These are phyloP conservation scores for Scyliorhinus canicula DNA, from an alignment of 2,797 vertebrate genomes.

Conservation along the genomic window DNA sequence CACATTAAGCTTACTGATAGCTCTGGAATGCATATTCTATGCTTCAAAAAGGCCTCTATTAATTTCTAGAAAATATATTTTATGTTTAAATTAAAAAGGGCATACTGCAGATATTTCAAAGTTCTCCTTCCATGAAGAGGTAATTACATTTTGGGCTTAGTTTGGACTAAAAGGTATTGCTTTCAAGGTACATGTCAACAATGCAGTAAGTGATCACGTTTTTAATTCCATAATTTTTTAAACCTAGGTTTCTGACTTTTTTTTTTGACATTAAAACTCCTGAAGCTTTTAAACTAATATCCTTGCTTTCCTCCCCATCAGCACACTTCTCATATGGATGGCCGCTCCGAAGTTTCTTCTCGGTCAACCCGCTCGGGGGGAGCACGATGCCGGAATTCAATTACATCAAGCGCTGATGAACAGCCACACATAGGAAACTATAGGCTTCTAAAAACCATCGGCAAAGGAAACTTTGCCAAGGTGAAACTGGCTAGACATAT, in stretches of 20 bases:
- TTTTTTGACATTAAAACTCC: not conserved
- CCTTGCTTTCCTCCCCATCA: conserved; percentile 48
- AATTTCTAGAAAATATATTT: not conserved
- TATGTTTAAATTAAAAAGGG: not conserved
- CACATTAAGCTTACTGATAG: not conserved
- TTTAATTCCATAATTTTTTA: not conserved
- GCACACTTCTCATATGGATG: conserved; percentile 85
- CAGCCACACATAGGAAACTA: conserved; percentile 95
- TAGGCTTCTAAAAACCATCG: conserved; percentile 92
- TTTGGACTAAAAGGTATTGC: not conserved
- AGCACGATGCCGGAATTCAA: conserved; percentile 87
- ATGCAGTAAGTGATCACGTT: not conserved
- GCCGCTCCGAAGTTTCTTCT: conserved; percentile 83
- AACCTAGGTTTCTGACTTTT: not conserved
- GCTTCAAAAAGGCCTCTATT: not conserved
- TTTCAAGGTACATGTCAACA: not conserved
- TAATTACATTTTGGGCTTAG: not conserved
- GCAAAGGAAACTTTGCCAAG: conserved; percentile 97
- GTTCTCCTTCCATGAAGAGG: not conserved
- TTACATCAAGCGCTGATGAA: conserved; percentile 88
- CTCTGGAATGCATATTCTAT: not conserved
- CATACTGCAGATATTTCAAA: not conserved
- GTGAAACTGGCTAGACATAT: conserved; percentile 94
- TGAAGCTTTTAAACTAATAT: not conserved
- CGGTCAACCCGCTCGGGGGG: conserved; percentile 82